Percentiles rank a stretch among this genome's conserved stretches.
These are phyloP conservation scores for Cinclus cinclus DNA, from an alignment of 2,113 vertebrate genomes.

Conservation along the genomic window DNA sequence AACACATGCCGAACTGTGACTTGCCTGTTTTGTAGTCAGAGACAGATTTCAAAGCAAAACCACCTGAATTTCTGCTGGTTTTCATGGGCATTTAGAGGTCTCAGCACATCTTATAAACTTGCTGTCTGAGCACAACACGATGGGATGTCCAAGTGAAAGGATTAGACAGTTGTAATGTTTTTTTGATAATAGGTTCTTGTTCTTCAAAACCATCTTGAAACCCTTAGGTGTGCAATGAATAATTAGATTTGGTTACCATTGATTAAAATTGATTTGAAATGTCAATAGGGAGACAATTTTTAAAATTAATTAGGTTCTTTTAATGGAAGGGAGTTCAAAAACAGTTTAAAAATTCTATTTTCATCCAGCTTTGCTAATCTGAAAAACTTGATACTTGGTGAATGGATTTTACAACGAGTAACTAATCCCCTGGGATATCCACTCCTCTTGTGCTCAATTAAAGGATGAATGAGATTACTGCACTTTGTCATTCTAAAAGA, in stretches of 20 bases:
- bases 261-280: slow-evolving; percentile 6
- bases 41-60: background rate
- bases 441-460: background rate
- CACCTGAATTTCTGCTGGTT: background rate
- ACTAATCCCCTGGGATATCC: background rate
- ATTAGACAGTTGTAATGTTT: background rate
- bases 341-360: background rate
- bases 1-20: background rate
- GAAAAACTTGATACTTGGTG: background rate
- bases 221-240: background rate
- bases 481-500: background rate
- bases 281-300: background rate
- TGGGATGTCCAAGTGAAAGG: background rate
- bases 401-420: background rate
- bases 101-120: background rate
- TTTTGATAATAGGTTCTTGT: background rate
- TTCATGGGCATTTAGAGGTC: background rate
- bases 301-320: background rate
- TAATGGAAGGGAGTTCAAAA: background rate
- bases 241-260: slow-evolving; percentile 10
- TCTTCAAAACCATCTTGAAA: background rate
- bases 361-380: background rate
- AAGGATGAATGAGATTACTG: background rate
- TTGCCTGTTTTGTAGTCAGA: background rate
- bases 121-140: background rate